Conservation (phyloP, 92 coral and sea anemone genomes). For the Phenganax subtilis region DNA sequence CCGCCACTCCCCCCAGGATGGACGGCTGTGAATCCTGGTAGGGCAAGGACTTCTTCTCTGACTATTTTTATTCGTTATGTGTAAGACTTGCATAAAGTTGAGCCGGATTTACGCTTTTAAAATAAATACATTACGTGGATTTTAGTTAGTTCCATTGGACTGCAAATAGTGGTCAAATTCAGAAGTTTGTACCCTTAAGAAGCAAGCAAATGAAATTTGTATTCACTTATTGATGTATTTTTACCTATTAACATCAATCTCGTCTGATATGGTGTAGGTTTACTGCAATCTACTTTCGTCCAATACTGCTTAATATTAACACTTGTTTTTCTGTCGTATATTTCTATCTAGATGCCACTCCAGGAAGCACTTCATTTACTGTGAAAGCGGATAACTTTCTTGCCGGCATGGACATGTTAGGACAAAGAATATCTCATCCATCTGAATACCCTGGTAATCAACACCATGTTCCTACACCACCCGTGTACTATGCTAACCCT, state of each 20-base stretch:
- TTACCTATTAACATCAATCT: not conserved
- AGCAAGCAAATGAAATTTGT: not conserved
- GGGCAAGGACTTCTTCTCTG: not conserved
- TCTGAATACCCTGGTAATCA: conserved; percentile 21
- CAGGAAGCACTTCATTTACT: conserved; percentile 7
- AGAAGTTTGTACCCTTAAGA: no score
- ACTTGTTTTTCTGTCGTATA: not conserved
- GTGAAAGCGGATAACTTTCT: not conserved
- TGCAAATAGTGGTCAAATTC: no score
- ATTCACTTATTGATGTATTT: not conserved
- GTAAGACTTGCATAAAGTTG: not conserved
- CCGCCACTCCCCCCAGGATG: conserved; percentile 43
- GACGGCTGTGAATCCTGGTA: conserved; percentile 35
- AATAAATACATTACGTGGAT: no score
- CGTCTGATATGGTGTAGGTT: not conserved
- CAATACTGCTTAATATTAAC: not conserved
- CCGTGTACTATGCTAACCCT: conserved; percentile 3
- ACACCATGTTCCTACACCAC: conserved; percentile 36
- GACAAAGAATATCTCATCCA: conserved; percentile 13
- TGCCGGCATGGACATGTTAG: not conserved
- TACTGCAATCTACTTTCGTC: not conserved
- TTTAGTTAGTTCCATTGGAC: no score
- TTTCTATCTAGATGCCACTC: not conserved
- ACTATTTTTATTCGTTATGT: not conserved
- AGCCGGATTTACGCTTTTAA: no score